Evolutionary conservation across 2,113 vertebrate species (phyloP), one percentile per base, ranked within the genome.

Genomic region (Scopus umbretta): DNA sequence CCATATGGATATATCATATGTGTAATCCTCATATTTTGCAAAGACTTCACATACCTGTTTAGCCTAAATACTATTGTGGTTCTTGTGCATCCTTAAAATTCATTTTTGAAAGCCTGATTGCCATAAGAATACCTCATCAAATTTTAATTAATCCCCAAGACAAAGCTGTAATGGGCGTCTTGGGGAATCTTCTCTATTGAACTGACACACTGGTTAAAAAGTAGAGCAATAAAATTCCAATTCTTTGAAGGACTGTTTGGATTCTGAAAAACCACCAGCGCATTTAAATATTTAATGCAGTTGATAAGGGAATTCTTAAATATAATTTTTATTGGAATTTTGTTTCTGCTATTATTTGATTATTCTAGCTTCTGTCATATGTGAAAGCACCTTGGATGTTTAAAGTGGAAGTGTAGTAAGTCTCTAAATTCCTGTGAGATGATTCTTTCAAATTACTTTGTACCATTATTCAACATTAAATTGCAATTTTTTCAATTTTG

Each of bases 121-220:
- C 42, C 3, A 10, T 80, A 78, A 80, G 45, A 88, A 88, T 80
- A 75, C 8, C 36, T 74, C 29, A 90, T 93, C 45, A 88, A 83
- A 78, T 70, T 93, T 92, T 95, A 96, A 90, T 93, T 88, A 78
- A 93, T 93, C 83, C 71, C 85, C 82, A 72, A 90, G 82, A 80
- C 27, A 90, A 80, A 68, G 17, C 45, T 86, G 16, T 38, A 58
- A 67, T 66, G 59, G 29, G 10, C 29, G 34, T 86, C 45, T 59
- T 0, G 0, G 49, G 73, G 59, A 94, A 93, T 80, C 30, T 93
- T 90, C 40, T 88, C 32, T 86, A 18, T 27, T 88, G 62, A 90
- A 55, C 38, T 92, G 85, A 56, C 56, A 86, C 29, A 34, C 20
- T 76, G 45, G 47, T 63, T 90, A 78, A 92, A 92, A 96, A 47